Base-by-base conservation (phyloP, 2,888 invertebrate species). In the Cordilura impudica region DNA sequence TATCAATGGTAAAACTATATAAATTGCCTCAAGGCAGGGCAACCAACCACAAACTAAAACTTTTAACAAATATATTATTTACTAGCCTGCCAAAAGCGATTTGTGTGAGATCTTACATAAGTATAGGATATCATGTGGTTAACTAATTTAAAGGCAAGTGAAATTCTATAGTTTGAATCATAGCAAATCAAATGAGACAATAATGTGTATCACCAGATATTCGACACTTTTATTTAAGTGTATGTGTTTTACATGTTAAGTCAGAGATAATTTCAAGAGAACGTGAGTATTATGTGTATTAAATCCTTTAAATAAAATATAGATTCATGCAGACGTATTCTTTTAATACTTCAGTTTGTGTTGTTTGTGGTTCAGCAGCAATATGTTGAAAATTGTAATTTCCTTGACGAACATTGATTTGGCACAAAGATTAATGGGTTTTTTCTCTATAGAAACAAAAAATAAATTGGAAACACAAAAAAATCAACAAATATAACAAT, bases 341-440 rank as follows among this genome's bases (percentile, higher is more conserved):
- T 14, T 23, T 35, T 14, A 8, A 31, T 21, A 31, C 2, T n/a
- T 58, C 12, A 39, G 19, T 45, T 35, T 35, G 49, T 56, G 61
- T 51, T 39, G n/a, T 18, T 67, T 60, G 54, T 51, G 78, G 49
- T 23, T 21, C 8, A 63, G 58, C 31, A 71, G 66, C 71, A 66
- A 70, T 58, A 71, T 63, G 47, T 18, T 61, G 61, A 60, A 79
- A 74, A 75, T 78, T 79, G 74, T 71, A 79, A 71, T 71, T 79
- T 79, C 66, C 74, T 65, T 75, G 63, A 75, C 66, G 71, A 79
- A 71, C 79, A 75, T 75, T 71, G 74, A 79, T 79, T 74, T 75
- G 79, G 43, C 74, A 45, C 56, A 60, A 79, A 79, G 79, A 79
- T 71, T 79, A 75, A 75, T 79, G 66, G 66, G 35, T 39, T 69